Conservation (phyloP, 2,888 invertebrate genomes). For the Rugalucina vietnamica region DNA sequence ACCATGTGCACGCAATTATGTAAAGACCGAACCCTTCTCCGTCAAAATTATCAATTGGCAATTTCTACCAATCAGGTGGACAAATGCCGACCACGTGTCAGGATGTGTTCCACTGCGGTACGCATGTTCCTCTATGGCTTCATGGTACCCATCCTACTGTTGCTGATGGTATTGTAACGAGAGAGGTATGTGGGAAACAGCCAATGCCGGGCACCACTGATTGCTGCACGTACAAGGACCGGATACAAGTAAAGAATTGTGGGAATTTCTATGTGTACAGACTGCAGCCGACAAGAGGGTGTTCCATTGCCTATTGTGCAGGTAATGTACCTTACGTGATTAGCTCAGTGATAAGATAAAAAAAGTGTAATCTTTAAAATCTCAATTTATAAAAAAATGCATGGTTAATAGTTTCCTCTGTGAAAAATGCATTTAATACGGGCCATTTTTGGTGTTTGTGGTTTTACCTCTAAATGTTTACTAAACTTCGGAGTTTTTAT, state of each 20-base stretch:
- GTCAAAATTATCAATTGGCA: no score
- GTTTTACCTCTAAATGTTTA: no score
- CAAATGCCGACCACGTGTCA: constrained; percentile 29
- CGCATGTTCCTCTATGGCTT: constrained; percentile 55
- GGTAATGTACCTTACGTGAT: constrained; percentile 44
- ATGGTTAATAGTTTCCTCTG: no score
- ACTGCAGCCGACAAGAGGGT: constrained; percentile 40
- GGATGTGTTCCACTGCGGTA: constrained; percentile 47
- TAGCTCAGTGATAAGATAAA: no score
- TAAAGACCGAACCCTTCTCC: no score
- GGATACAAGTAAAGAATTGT: constrained; percentile 49
- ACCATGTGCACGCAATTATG: no score
- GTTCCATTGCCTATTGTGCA: constrained; percentile 56
- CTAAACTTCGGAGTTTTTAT: no score
- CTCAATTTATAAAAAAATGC: no score
- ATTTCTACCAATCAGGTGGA: no score
- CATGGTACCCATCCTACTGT: constrained; percentile 39
- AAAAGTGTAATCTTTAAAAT: no score
- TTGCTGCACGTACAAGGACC: constrained; percentile 30
- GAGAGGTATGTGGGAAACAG: constrained; percentile 18
- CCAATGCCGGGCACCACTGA: neutral
- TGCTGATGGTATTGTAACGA: constrained; percentile 30
- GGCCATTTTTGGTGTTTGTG: no score
- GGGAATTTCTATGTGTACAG: constrained; percentile 47
- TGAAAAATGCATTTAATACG: no score